Base-by-base conservation (phyloP, 2,888 invertebrate genomes). In the Augochlorella aurata region DNA sequence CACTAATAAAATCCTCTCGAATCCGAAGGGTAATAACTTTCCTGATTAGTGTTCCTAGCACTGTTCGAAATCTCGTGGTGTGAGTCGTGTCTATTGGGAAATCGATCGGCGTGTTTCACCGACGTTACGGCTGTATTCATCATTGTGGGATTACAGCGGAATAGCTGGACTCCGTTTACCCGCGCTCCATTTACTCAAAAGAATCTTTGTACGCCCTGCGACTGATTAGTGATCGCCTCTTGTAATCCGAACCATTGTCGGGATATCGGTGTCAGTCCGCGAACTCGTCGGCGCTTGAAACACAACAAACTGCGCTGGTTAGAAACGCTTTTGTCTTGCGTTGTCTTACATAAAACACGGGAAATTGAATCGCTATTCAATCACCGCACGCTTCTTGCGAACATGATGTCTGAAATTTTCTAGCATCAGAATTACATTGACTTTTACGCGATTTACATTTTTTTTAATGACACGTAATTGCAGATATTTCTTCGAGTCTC, bases 101-200 rank as follows among this genome's bases (percentile, higher is more conserved):
- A 81, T 81, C 81, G 81, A 81, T 81, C 71, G 45, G 58, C 24
- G 50, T 58, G 66, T 70, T 50, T 66, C 67, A 65, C 63, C 63
- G 38, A 14, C 58, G 49, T 49, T 45, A 50, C 63, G 79, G 66
- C 29, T 81, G 74, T 58, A 47, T 75, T 63, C 70, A 44, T 81
- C 82, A 47, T 74, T 65, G 81, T 63, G 58, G 81, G 82, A 81
- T 81, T 81, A 81, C 74, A 44, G 47, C 44, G 63, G 61, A 9
- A 70, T 58, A 47, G 50, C 38, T 52, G 70, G n/a, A 70, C 66
- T 47, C 58, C 68, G 81, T 67, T 81, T 81, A 74, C 70, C 52
- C 52, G 74, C 50, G 82, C 74, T 81, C 81, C 82, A 75, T 81
- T 81, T 81, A 49, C 50, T 49, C 67, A n/a, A 71, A 81, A 81